Evolutionary conservation across 2,113 vertebrate genomes (phyloP), one percentile per base, ranked within the genome.

Genomic region (Phocoena phocoena): DNA sequence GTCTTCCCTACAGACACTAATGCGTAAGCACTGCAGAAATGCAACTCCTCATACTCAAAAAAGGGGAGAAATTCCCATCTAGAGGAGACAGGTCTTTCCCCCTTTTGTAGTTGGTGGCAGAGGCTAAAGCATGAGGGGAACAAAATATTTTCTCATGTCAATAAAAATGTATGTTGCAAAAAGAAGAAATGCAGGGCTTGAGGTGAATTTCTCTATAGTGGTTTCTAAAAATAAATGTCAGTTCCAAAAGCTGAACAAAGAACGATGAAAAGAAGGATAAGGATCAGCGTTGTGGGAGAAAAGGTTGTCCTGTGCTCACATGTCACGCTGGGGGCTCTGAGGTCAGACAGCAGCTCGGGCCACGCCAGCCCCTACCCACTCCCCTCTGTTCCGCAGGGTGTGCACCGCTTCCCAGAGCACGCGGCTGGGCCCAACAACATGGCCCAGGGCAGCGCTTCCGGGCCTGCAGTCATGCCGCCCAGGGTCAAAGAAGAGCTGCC

Each of bases 111-210:
- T 44, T 90, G 62, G 44, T 68, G 85, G 74, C 44, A 90, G 47
- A 44, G 50, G n/a, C 41, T 93, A 95, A 94, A 84, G 8, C 44
- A 92, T 33, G 18, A 81, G 3, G 36, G 63, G 31, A 80, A 95
- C 90, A 95, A 92, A 95, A 85, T 94, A 89, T 89, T 96, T 97
- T 95, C 97, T 58, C 92, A 62, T 41, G 65, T 87, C 80, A 94
- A 90, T 97, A 95, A 98, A 95, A 92, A 90, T 74, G 55, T 88
- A 96, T 86, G 81, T 74, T 12, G 10, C 68, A 81, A 77, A 93
- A 95, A 2, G 3, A 10, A 93, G 50, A 96, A 88, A 95, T 53
- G 58, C 14, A 63, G 83, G 83, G 65, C 50, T 55, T 65, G 81
- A 94, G 74, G 93, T 63, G 1, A 77, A 77, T 77, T 33, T 53